phyloP scores from a whole-genome alignment of 2,113 vertebrate species.

The Sturnira hondurensis region DNA sequence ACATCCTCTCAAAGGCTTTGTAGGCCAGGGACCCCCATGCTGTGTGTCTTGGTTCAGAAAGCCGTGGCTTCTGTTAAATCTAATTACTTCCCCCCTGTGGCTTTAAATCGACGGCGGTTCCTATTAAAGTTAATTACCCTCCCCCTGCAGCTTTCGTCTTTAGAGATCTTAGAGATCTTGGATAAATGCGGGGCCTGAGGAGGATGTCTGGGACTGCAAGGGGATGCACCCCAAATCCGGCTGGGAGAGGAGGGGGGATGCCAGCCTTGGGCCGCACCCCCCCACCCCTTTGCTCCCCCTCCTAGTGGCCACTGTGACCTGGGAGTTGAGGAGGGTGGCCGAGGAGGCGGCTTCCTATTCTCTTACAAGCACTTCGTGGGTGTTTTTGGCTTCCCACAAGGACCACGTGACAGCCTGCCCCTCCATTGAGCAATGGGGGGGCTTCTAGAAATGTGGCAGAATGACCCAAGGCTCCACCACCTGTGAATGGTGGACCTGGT shows the following conservation, averaged over 20 bases:
- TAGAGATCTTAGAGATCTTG: constrained; percentile 22
- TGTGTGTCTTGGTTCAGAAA: constrained; percentile 44
- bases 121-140: constrained; percentile 53
- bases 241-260: not conserved
- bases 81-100: constrained; percentile 59
- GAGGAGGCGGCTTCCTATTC: not conserved
- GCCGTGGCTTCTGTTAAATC: constrained; percentile 51
- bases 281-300: not conserved
- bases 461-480: not conserved
- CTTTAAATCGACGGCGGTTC: constrained; percentile 50
- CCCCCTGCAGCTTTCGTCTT: constrained; percentile 37
- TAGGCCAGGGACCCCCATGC: constrained; percentile 27
- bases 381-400: not conserved
- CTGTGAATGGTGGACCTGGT: not conserved
- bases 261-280: not conserved
- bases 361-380: no score
- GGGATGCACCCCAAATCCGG: not conserved
- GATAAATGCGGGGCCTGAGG: constrained; percentile 13
- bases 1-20: constrained; percentile 27
- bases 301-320: fast-evolving
- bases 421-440: not conserved
- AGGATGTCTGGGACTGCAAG: not conserved
- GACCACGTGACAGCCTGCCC: not conserved
- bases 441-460: not conserved
- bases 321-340: not conserved